Base-by-base conservation (phyloP, 2,113 vertebrate species). In the Symphodus melops region DNA sequence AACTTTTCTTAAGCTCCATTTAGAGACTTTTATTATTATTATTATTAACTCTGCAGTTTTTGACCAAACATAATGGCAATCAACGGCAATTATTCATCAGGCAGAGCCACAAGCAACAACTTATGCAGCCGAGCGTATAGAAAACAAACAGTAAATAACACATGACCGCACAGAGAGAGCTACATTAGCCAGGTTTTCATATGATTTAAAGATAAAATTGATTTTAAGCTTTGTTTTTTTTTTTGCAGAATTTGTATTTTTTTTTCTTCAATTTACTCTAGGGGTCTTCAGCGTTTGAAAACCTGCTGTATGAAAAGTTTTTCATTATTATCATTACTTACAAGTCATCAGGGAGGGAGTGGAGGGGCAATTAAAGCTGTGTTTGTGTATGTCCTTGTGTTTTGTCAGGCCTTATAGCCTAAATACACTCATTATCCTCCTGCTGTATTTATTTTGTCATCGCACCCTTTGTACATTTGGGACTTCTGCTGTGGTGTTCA, bases 371-470 rank as follows among this genome's bases (percentile, higher is more conserved):
- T 92, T 87, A 51, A 73, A 67, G 52, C 76, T 3, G 66, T 84
- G 80, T 89, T 88, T 86, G 77, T 65, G 58, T 79, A 81, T 80
- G 20, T 62, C 11, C 8, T 49, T 46, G 71, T 79, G 68, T 75
- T 78, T 88, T 78, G 80, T 52, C 72, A 70, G 87, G n/a, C 72
- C 83, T 19, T 71, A 58, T 79, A 83, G 68, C 63, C 76, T 78
- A 87, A 89, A 87, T 56, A 75, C 66, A 71, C 80, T 88, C 82
- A 82, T 89, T 83, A 77, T 74, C 79, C 72, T 77, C 75, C 75
- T 65, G 71, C 72, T 83, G 79, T 66, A 73, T 78, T 86, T 85
- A 82, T 88, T 90, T 90, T 91, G 86, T 91, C 84, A 91, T 88
- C 72, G n/a, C 72, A 71, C 42, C 57, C 86, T 87, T 87, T 83